Evolutionary conservation across 1,140 invertebrate species (phyloP).

Genomic region (Achroia grisella): DNA sequence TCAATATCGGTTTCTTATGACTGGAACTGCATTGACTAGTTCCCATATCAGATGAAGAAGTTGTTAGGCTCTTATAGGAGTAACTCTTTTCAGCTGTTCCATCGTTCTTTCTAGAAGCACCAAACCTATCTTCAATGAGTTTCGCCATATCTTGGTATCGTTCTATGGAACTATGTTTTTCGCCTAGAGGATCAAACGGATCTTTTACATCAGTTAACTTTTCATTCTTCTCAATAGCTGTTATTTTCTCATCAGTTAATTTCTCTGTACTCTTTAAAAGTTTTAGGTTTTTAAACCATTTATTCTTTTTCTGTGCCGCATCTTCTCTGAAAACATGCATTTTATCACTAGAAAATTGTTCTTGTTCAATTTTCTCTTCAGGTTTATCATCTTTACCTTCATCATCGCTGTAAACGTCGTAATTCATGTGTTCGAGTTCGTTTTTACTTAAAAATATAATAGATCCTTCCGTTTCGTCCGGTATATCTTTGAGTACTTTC

Average conservation of each 20-base stretch:
- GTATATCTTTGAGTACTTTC: slow-evolving; percentile 74
- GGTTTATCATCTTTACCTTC: slow-evolving; percentile 63
- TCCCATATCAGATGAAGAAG: slow-evolving; percentile 71
- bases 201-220: slow-evolving; percentile 64
- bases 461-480: slow-evolving; percentile 76
- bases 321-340: slow-evolving; percentile 75
- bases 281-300: slow-evolving; percentile 76
- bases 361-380: slow-evolving; percentile 53
- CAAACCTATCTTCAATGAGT: slow-evolving; percentile 75
- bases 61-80: slow-evolving; percentile 69
- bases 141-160: slow-evolving; percentile 77
- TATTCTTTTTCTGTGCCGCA: slow-evolving; percentile 71
- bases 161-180: slow-evolving; percentile 74
- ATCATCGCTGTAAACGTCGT: slow-evolving; percentile 70
- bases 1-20: slow-evolving; percentile 67
- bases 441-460: slow-evolving; percentile 78
- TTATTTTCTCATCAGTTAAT: slow-evolving; percentile 56
- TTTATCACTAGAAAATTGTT: slow-evolving; percentile 68
- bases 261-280: slow-evolving; percentile 62
- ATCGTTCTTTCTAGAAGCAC: slow-evolving; percentile 63
- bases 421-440: slow-evolving; percentile 75
- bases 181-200: slow-evolving; percentile 66
- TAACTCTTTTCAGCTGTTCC: slow-evolving; percentile 68
- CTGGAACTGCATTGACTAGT: slow-evolving; percentile 61
- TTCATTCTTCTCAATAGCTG: slow-evolving; percentile 56